Percentiles rank a stretch among this genome's conserved stretches.
Evolutionary conservation across 2,113 vertebrate species (phyloP).

Genomic region (Anas platyrhynchos): DNA sequence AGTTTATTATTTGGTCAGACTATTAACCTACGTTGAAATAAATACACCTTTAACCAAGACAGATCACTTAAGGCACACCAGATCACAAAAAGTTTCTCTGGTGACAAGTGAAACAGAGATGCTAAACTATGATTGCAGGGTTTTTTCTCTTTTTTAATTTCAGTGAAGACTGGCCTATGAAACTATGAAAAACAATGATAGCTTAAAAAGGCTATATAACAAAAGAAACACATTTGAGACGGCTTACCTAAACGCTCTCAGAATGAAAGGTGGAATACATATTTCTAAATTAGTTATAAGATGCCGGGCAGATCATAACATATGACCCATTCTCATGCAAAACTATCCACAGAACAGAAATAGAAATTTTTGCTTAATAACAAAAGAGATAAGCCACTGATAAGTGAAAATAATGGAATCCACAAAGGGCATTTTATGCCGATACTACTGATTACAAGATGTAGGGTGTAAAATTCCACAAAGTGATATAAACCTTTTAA

Average conservation of each 20-base stretch:
- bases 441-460: slow-evolving; percentile 1
- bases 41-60: slow-evolving; percentile 55
- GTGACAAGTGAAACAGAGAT: neutral
- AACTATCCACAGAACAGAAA: neutral
- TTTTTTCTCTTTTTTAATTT: slow-evolving; percentile 23
- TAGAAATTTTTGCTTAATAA: neutral
- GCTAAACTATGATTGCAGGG: neutral
- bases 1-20: slow-evolving; percentile 55
- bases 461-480: slow-evolving; percentile 22
- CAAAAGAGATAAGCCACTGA: neutral
- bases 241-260: neutral
- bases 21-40: slow-evolving; percentile 55
- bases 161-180: slow-evolving; percentile 18
- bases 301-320: neutral
- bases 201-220: neutral
- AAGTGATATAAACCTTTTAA: slow-evolving; percentile 16
- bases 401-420: neutral
- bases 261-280: neutral
- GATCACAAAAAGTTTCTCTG: neutral
- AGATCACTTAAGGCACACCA: slow-evolving; percentile 16
- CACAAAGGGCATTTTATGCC: neutral
- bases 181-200: neutral
- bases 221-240: neutral
- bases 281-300: neutral
- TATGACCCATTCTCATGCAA: neutral